Evolutionary conservation across 2,888 invertebrate species (phyloP).

Genomic region (Scelioninae gen. 2): DNA sequence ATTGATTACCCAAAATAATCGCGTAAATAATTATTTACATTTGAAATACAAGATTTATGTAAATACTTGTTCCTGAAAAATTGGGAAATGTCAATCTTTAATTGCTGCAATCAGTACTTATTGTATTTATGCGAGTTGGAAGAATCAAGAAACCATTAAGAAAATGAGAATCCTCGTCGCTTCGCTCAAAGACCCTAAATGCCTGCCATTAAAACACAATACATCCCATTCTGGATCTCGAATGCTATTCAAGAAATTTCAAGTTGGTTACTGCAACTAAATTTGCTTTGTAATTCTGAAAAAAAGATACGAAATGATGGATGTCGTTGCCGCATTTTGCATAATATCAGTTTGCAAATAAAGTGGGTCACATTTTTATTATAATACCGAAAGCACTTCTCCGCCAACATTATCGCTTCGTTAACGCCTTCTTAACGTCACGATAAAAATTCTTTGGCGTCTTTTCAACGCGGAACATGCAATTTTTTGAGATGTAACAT

Average conservation of each 20-base stretch:
- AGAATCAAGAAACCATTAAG: slow-evolving; percentile 59
- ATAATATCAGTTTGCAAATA: slow-evolving; percentile 39
- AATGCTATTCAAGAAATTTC: slow-evolving; percentile 49
- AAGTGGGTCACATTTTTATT: slow-evolving; percentile 39
- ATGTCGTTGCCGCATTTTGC: slow-evolving; percentile 28
- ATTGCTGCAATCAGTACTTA: slow-evolving; percentile 56
- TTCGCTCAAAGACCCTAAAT: slow-evolving; percentile 52
- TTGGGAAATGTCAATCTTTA: slow-evolving; percentile 44
- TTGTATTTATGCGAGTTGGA: slow-evolving; percentile 53
- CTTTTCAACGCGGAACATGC: too few relatives aligned
- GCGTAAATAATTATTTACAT: slow-evolving; percentile 35
- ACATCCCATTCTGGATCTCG: slow-evolving; percentile 43
- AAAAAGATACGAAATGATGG: slow-evolving; percentile 32
- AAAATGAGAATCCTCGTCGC: slow-evolving; percentile 57
- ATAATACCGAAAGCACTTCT: slow-evolving; percentile 14
- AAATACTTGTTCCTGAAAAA: slow-evolving; percentile 35
- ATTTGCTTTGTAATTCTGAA: slow-evolving; percentile 45
- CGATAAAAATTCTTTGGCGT: slow-evolving; percentile 25
- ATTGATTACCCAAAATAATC: slow-evolving; percentile 13
- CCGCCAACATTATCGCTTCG: slow-evolving; percentile 30
- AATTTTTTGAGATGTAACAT: too few relatives aligned
- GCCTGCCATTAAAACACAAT: slow-evolving; percentile 58
- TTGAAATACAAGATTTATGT: slow-evolving; percentile 29
- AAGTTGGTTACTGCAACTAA: slow-evolving; percentile 38
- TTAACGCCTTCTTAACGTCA: slow-evolving; percentile 41